Conservation (phyloP, 2,888 invertebrate species). For the Amiota mariae region DNA sequence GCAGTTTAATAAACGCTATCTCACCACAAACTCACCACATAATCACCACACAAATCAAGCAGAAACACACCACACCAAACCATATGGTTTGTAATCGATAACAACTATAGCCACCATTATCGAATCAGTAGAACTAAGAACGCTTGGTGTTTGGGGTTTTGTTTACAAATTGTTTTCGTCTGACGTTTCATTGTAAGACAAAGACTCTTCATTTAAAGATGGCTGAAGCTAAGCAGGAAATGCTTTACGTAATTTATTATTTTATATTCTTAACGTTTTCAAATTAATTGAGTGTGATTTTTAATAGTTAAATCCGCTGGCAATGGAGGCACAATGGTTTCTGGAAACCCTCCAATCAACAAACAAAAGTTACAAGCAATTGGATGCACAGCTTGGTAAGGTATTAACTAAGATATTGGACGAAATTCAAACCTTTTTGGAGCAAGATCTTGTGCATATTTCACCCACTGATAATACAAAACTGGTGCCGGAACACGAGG, state of each 20-base stretch:
- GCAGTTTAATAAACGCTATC: no score
- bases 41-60: no score
- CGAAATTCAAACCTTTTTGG: constrained; percentile 60
- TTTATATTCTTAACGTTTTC: no score
- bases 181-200: not conserved
- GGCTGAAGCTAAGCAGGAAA: no score
- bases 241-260: no score
- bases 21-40: no score
- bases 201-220: not conserved
- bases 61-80: no score
- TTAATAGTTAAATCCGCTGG: constrained; percentile 61
- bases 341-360: constrained; percentile 53
- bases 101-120: no score
- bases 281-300: no score
- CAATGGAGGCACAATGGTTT: constrained; percentile 63
- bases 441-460: constrained; percentile 53
- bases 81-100: no score
- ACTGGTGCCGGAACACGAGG: constrained; percentile 52
- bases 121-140: no score
- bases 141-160: not conserved
- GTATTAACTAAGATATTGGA: constrained; percentile 56
- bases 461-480: constrained; percentile 43
- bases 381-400: constrained; percentile 57
- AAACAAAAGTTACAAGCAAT: constrained; percentile 39
- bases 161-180: not conserved